Evolutionary conservation across 2,888 invertebrate genomes (phyloP).

Genomic region (Liodrosophila aerea): DNA sequence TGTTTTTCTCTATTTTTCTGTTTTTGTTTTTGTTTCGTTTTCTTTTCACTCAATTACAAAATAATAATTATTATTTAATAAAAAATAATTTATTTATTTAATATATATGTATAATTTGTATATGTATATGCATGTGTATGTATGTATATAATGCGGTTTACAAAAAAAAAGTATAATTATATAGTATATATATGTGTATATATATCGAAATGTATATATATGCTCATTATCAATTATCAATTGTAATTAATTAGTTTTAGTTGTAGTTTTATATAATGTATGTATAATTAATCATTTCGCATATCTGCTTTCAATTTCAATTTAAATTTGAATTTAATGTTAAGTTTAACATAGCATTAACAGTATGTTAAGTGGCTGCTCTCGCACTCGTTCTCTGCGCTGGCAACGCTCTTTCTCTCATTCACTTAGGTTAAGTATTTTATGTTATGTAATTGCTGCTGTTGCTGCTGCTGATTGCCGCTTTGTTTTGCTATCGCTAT

Average conservation of each 20-base stretch:
- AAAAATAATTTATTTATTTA: constrained; percentile 76
- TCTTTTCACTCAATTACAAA: constrained; percentile 40
- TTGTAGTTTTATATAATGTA: too few relatives aligned
- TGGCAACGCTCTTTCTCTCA: too few relatives aligned
- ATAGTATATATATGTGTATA: constrained; percentile 37
- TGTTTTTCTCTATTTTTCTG: constrained; percentile 6
- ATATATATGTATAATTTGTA: constrained; percentile 42
- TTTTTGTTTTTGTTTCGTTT: constrained; percentile 1
- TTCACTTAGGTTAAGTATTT: background rate
- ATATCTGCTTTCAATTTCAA: constrained; percentile 22
- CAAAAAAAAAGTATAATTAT: constrained; percentile 36
- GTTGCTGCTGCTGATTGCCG: constrained; percentile 4
- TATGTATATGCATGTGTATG: constrained; percentile 39
- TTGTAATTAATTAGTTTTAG: constrained; percentile 15
- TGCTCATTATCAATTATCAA: constrained; percentile 12
- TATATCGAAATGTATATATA: constrained; percentile 40
- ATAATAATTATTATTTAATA: constrained; percentile 68
- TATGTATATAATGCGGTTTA: constrained; percentile 55
- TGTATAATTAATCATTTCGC: too few relatives aligned
- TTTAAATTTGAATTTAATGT: constrained; percentile 37
- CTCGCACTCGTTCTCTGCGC: too few relatives aligned
- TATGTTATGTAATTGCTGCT: constrained; percentile 24
- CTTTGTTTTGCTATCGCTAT: background rate
- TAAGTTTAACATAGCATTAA: constrained; percentile 33
- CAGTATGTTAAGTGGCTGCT: constrained; percentile 26